Base-by-base conservation (phyloP, 92 coral and sea anemone species). In the Phenganax marumi region DNA sequence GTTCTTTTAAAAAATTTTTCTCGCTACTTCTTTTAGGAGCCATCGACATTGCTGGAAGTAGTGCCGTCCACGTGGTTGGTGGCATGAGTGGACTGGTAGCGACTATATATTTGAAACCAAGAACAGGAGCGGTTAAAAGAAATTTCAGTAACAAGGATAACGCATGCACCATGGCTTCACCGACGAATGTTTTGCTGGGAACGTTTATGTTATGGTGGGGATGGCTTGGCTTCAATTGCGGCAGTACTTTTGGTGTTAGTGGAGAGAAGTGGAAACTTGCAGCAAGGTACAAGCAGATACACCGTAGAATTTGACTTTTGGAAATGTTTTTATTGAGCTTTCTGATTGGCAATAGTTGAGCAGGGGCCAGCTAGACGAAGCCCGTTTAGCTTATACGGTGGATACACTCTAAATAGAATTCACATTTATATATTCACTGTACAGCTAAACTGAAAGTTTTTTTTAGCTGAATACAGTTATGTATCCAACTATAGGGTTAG, bases 131-230 rank as follows among this genome's bases (percentile, higher is more conserved):
- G 46, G 89, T 93, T 51, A 88, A 83, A 46, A 26, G 21, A 26
- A 46, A 82, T 18, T 33, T 33, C 43, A 71, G 79, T 23, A 52
- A 71, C 18, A 89, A 87, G 0, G 84, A 87, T 4, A 77, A 70
- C 22, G 88, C 84, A 10, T 76, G 82, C 48, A 52, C 61, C 58
- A 92, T 93, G 97, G 97, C 97, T 11, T 93, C 97, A 1, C 97
- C 97, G 11, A 92, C 97, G 51, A 93, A 90, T 64, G 97, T 93
- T 8, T 75, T 93, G 33, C 87, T 93, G 23, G 97, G 97, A 8
- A 93, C 97, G 1, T 93, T 93, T 62, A 93, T 93, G 97, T 22
- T 93, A 43, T 93, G 97, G 97, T 93, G 97, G 97, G 97, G 97
- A 6, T 93, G 97, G 97, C 89, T 93, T n/a, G 97, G 97, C 0